Evolutionary conservation across 2,888 invertebrate genomes (phyloP), one percentile per base, ranked within the genome.

Genomic region (Rhopalosiphum nymphaeae): DNA sequence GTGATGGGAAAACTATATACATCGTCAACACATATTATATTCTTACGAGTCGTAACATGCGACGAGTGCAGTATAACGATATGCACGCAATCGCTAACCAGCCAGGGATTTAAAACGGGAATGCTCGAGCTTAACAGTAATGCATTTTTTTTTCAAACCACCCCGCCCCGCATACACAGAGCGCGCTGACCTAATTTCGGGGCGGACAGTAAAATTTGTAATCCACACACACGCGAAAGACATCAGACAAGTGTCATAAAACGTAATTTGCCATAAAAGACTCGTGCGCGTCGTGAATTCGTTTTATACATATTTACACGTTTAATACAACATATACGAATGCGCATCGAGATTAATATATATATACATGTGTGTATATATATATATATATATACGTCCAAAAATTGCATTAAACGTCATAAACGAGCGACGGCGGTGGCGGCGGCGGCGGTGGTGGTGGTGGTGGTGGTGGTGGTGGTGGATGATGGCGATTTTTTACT

Each of bases 191-290:
- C 42, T 13, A 49, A 91, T 91, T 91, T 91, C 26, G 84, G 42
- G 61, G n/a, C 21, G 46, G 46, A 29, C 84, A 84, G 53, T 91
- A 53, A 91, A 53, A 53, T 78, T 91, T 91, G 49, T 53, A 49
- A 78, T 91, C 49, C 44, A 21, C 44, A 21, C 57, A 78, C 67
- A 53, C 44, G 16, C 29, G 26, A 61, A 29, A 91, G 10, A 49
- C 78, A 36, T 36, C 29, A 90, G 44, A 46, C n/a, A 78, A 78
- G 36, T 53, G 78, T 91, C 67, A 78, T 91, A 91, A 91, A 91
- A 91, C 36, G 67, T 78, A 49, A 91, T 78, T 91, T 36, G 49
- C 46, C 36, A 91, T 91, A 91, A 91, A 91, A 91, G 21, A 78
- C 78, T 36, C 36, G 78, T 78, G 78, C 36, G 36, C 78, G 78